Conservation (phyloP, 2,797 vertebrate genomes). For the Notolepis coatsorum region DNA sequence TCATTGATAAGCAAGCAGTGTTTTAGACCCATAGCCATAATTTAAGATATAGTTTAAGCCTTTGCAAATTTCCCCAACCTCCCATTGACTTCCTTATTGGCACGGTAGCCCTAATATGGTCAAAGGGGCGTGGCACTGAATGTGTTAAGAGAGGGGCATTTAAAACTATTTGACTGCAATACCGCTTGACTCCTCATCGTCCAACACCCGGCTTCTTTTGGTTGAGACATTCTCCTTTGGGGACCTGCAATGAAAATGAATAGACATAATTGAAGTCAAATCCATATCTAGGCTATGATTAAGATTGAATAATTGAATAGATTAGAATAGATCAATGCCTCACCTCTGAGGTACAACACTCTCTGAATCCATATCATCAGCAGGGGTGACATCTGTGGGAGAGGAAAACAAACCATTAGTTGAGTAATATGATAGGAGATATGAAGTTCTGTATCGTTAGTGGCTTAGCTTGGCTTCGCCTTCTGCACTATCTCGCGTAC, state of each 20-base stretch:
- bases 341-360: constrained; percentile 60
- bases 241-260: constrained; percentile 48
- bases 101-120: too few relatives aligned
- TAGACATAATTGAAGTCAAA: constrained; percentile 16
- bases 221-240: constrained; percentile 50
- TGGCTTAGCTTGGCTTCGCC: too few relatives aligned
- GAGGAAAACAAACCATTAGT: constrained; percentile 22
- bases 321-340: constrained; percentile 2
- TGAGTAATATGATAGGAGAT: too few relatives aligned
- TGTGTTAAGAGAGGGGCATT: background rate
- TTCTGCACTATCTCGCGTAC: too few relatives aligned
- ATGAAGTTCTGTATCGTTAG: too few relatives aligned
- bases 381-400: constrained; percentile 35
- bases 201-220: constrained; percentile 81
- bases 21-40: too few relatives aligned
- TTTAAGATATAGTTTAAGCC: too few relatives aligned
- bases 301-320: background rate
- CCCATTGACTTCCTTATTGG: too few relatives aligned
- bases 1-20: too few relatives aligned
- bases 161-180: background rate
- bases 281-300: background rate
- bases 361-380: constrained; percentile 10
- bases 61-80: too few relatives aligned
- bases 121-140: too few relatives aligned
- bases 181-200: constrained; percentile 73